Base-by-base conservation (phyloP, 1,140 invertebrate species). In the Papilio glaucus region DNA sequence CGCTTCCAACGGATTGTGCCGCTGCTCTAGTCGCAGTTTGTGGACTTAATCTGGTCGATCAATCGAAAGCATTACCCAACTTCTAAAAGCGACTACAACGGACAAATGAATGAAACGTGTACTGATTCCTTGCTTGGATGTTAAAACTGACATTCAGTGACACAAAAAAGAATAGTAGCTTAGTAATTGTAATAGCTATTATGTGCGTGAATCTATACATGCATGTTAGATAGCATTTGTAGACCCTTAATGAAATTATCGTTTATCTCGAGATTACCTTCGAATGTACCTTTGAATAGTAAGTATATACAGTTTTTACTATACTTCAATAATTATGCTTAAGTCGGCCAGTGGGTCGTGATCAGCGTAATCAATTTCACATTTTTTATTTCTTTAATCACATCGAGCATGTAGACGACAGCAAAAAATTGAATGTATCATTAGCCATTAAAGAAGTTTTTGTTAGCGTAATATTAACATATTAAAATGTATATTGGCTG, bases 381-480 rank as follows among this genome's bases (percentile, higher is more conserved):
- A 6, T 33, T 33, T 33, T 33, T 33, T 33, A 33, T 68, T 45
- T 33, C 3, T 68, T 10, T 26, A 41, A 38, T 68, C 1, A 41
- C 7, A 21, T 41, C 9, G 24, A 4, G 24, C 18, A 49, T 49
- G 67, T 69, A 69, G 26, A 49, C 7, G 6, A 53, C n/a, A 12
- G 33, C 9, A 29, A 69, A 69, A 69, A 69, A 33, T 15, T 26
- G 29, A 69, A 18, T 26, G 13, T 53, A 8, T 45, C 24, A 53
- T 37, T 29, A 26, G n/a, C 29, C 24, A 45, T 38, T 69, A 53
- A 37, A 69, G 33, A n/a, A 49, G 41, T 49, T 4, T 29, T 18
- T 69, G 13, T 38, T 69, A 53, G 67, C n/a, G 42, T 53, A 21
- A 53, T 33, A 37, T 53, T 18, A 49, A 69, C 67, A 37, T 68